A percentile compares a stretch with the other conserved stretches of the same genome.
These are phyloP conservation scores for Sphaerophoria rueppellii DNA, from an alignment of 2,888 invertebrate species.

Conservation along the genomic window DNA sequence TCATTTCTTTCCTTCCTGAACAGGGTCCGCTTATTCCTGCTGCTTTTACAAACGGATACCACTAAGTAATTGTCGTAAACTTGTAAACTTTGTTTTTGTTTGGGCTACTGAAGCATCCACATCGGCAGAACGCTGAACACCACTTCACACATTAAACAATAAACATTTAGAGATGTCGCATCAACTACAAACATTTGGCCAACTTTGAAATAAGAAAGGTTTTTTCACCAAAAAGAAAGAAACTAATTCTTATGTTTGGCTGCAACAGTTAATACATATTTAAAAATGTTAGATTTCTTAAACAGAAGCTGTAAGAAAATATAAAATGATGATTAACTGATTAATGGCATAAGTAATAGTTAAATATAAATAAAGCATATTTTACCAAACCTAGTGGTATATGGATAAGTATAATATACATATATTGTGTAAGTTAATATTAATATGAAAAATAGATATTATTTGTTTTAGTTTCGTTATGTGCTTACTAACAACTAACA, in stretches of 20 bases:
- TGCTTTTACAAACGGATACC: slow-evolving; percentile 99
- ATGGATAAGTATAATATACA: slow-evolving; percentile 9
- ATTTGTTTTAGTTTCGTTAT: no score
- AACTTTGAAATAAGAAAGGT: slow-evolving; percentile 56
- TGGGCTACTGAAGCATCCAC: slow-evolving; percentile 68
- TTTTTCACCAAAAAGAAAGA: slow-evolving; percentile 18
- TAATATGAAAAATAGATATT: slow-evolving; percentile 63
- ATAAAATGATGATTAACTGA: slow-evolving; percentile 69
- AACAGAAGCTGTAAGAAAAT: slow-evolving; percentile 63
- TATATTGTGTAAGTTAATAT: slow-evolving; percentile 53
- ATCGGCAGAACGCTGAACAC: slow-evolving; percentile 65
- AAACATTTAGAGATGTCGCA: slow-evolving; percentile 61
- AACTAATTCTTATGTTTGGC: slow-evolving; percentile 65
- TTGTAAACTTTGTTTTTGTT: slow-evolving; percentile 70
- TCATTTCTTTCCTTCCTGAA: not conserved
- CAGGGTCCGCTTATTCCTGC: slow-evolving; percentile 99
- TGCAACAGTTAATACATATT: slow-evolving; percentile 64
- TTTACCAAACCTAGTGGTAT: slow-evolving; percentile 59
- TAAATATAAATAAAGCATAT: slow-evolving; percentile 64
- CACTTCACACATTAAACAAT: slow-evolving; percentile 72
- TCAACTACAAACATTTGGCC: slow-evolving; percentile 56
- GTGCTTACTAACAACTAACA: no score
- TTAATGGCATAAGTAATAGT: slow-evolving; percentile 66
- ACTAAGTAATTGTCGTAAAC: slow-evolving; percentile 84
- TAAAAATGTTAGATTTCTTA: slow-evolving; percentile 60